These are phyloP conservation scores for Scelioninae gen. 1 DNA, from an alignment of 2,888 invertebrate genomes.

Conservation along the genomic window DNA sequence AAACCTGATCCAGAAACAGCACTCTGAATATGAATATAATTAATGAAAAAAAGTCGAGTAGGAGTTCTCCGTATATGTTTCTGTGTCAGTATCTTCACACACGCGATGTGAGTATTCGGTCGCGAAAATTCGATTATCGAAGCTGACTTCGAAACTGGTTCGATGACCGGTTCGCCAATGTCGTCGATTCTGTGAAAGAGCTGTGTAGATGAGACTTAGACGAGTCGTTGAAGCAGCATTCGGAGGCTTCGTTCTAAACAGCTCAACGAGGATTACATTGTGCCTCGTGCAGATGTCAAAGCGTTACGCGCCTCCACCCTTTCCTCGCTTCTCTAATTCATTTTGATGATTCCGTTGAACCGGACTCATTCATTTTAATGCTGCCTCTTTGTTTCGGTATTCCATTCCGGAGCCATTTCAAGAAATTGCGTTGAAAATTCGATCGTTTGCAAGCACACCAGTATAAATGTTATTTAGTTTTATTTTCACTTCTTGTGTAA, in stretches of 20 bases:
- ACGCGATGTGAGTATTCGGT: too few relatives aligned
- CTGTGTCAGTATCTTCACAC: too few relatives aligned
- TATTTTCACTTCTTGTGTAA: too few relatives aligned
- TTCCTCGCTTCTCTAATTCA: conserved; percentile 22
- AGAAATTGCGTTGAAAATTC: not conserved
- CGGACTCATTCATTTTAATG: too few relatives aligned
- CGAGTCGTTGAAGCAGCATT: conserved; percentile 74
- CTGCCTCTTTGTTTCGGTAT: conserved; percentile 7
- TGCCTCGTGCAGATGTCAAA: conserved; percentile 28
- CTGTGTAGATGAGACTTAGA: conserved; percentile 21
- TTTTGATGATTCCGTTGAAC: not conserved
- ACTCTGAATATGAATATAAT: too few relatives aligned
- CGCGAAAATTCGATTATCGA: conserved; percentile 58
- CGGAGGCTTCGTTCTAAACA: conserved; percentile 76
- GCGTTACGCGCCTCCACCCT: conserved; percentile 26
- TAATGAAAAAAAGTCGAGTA: too few relatives aligned
- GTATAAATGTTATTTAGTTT: too few relatives aligned
- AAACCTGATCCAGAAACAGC: too few relatives aligned
- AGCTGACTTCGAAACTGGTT: conserved; percentile 71
- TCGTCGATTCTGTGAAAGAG: conserved; percentile 59
- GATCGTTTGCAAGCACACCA: not conserved
- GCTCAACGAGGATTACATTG: conserved; percentile 57
- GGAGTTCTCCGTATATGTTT: too few relatives aligned
- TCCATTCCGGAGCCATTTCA: not conserved
- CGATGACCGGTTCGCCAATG: conserved; percentile 70